Conservation (phyloP, 2,797 vertebrate species). For the Mionectes olivaceus region DNA sequence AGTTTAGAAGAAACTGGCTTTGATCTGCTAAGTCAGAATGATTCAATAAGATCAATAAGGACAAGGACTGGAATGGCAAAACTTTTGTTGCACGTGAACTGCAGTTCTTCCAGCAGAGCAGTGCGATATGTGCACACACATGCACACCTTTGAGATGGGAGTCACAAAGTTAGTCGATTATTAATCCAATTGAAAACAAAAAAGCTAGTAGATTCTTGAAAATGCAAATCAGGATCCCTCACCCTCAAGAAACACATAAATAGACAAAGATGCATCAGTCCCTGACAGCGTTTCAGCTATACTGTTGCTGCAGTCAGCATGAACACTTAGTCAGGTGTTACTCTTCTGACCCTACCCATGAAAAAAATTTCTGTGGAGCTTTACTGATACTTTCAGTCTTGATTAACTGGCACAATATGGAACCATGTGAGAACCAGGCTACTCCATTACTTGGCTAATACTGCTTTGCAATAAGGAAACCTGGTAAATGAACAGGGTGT, state of each 20-base stretch:
- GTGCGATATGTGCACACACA: background rate
- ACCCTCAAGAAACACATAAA: background rate
- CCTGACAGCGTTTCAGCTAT: background rate
- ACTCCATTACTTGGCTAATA: background rate
- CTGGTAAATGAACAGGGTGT: background rate
- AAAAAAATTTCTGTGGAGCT: background rate
- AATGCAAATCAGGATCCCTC: background rate
- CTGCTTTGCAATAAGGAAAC: background rate
- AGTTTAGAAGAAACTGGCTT: background rate
- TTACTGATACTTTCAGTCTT: background rate
- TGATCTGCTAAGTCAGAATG: background rate
- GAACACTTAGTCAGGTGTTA: background rate
- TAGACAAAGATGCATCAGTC: background rate
- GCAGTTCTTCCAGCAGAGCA: background rate
- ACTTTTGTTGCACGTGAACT: background rate
- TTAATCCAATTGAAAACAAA: background rate
- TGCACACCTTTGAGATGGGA: background rate
- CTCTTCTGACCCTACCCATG: background rate
- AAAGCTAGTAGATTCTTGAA: background rate
- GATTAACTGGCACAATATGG: background rate
- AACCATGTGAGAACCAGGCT: background rate
- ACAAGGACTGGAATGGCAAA: background rate
- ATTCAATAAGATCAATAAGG: background rate
- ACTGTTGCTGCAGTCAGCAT: background rate
- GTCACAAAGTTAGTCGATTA: background rate